Evolutionary conservation across 1,140 invertebrate genomes (phyloP).

Genomic region (Eriosoma lanigerum): DNA sequence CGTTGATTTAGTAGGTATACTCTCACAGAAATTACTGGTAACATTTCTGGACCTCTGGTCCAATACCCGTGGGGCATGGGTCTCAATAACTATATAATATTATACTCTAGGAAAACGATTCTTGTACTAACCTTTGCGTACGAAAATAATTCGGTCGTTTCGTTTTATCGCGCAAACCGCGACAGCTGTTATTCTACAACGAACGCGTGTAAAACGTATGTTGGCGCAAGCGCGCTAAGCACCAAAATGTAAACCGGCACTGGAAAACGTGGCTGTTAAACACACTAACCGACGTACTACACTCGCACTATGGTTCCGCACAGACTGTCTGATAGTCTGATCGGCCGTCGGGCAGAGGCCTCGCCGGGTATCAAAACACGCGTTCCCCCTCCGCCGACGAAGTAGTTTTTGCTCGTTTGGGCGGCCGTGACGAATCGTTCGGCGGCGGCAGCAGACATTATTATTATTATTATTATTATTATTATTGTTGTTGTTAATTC

Average conservation of each 20-base stretch:
- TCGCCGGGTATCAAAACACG: constrained; percentile 21
- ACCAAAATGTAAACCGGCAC: background rate
- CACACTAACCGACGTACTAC: background rate
- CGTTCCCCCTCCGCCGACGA: background rate
- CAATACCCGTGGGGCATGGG: too few relatives aligned
- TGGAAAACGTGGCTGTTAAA: background rate
- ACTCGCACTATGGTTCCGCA: constrained; percentile 11
- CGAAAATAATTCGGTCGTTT: too few relatives aligned
- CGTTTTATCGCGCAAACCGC: background rate
- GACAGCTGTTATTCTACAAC: background rate
- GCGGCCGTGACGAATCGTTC: constrained; percentile 9
- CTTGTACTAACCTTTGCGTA: background rate
- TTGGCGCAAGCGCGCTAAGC: background rate
- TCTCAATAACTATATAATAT: too few relatives aligned
- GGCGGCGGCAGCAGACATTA: background rate
- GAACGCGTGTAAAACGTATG: background rate
- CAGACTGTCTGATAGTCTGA: background rate
- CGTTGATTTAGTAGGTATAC: too few relatives aligned
- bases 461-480: background rate
- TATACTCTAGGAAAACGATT: too few relatives aligned
- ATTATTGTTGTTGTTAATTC: too few relatives aligned
- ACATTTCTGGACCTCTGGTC: too few relatives aligned
- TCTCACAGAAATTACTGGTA: too few relatives aligned
- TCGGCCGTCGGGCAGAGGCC: background rate
- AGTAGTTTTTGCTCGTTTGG: background rate